Evolutionary conservation across 2,113 vertebrate genomes (phyloP).

Genomic region (Lagopus leucura): DNA sequence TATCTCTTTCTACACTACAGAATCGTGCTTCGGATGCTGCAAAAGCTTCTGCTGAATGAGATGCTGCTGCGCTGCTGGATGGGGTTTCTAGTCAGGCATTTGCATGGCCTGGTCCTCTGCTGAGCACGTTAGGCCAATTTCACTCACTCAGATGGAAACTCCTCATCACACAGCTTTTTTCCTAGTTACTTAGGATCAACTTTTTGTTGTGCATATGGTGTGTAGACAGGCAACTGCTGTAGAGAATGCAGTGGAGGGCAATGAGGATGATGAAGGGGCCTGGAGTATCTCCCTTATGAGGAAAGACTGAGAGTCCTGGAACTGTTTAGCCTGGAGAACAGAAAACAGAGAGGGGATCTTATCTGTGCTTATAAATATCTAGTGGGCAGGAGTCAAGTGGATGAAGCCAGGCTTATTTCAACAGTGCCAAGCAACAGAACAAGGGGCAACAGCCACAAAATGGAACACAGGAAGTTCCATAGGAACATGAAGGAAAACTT

Average conservation of each 20-base stretch:
- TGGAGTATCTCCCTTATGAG: neutral
- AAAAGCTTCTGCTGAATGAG: neutral
- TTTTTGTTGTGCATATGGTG: neutral
- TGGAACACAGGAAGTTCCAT: neutral
- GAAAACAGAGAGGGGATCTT: neutral
- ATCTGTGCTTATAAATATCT: neutral
- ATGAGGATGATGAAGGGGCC: neutral
- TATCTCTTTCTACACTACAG: neutral
- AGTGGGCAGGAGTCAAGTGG: neutral
- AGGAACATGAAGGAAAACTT: neutral
- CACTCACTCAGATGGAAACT: neutral
- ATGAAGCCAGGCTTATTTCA: neutral
- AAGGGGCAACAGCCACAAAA: neutral
- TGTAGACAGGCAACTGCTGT: neutral
- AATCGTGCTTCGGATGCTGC: neutral
- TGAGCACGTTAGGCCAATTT: neutral
- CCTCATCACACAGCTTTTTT: rapidly evolving
- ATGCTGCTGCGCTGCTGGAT: neutral
- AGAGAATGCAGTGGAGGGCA: neutral
- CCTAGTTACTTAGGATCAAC: neutral
- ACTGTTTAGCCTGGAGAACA: neutral
- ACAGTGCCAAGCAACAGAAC: neutral
- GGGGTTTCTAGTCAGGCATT: neutral
- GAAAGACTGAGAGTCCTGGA: neutral
- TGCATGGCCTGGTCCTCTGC: neutral